Evolutionary conservation across 2,797 vertebrate genomes (phyloP), one percentile per base, ranked within the genome.

Genomic region (Enteromius anoplus): DNA sequence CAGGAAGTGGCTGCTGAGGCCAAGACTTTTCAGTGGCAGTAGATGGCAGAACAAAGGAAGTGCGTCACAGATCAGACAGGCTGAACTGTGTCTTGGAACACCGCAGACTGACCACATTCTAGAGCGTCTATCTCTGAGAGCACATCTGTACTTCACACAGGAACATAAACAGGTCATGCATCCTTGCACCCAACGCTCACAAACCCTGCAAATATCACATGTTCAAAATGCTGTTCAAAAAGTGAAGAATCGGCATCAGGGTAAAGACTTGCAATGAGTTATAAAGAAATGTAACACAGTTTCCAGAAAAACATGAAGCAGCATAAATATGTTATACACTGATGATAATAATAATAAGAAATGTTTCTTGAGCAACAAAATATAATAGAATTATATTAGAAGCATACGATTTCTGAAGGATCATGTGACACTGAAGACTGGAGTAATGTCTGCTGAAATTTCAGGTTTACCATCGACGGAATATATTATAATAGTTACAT

Each of bases 1-100:
- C 90, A 93, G 93, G 94, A 94, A 93, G 93, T 91, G 91, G 92
- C 90, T 91, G 90, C 88, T 87, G 89, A 94, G 93, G 93, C 93
- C 92, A 93, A 86, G 90, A 87, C n/a, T 84, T 90, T 89, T 85
- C 91, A 91, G 82, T 91, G 88, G 89, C 90, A 91, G 90, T 90
- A 91, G 89, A 93, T 90, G 91, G 86, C 91, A 91, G 89, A 90
- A 90, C 92, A 91, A 88, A 85, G 89, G 85, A 86, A 84, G 86
- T 91, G 92, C 93, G 91, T 95, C 94, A 94, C 89, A 91, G 90
- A 88, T 86, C 86, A 92, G 88, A 77, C 84, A 60, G 29, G 72
- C 80, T 81, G 70, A 85, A 84, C 70, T 66, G 47, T 75, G 82
- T 88, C 84, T 88, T 49, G 76, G 80, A 88, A 88, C 86, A 83